Conservation (phyloP, 2,797 vertebrate species). For the Glossophaga mutica region DNA sequence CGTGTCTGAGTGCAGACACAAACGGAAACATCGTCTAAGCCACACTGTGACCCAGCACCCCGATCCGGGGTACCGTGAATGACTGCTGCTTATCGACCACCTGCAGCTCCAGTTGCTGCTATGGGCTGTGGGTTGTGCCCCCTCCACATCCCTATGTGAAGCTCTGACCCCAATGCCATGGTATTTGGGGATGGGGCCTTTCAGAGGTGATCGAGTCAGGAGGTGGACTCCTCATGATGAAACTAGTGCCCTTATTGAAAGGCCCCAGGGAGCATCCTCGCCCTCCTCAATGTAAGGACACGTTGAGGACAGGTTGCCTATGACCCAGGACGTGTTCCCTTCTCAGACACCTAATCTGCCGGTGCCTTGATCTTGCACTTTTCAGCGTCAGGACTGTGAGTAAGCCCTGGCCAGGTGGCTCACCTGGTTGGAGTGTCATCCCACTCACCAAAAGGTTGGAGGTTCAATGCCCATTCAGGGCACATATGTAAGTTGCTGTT, state of each 20-base stretch:
- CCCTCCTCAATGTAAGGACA: background rate
- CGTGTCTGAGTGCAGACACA: background rate
- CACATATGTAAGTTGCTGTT: background rate
- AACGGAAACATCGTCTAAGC: background rate
- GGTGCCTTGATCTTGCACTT: background rate
- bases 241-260: background rate
- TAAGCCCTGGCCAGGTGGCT: background rate
- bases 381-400: background rate
- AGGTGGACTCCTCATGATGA: background rate
- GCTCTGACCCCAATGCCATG: too few relatives aligned
- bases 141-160: background rate
- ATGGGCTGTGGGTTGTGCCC: background rate
- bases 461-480: background rate
- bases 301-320: background rate
- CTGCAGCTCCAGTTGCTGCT: background rate
- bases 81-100: background rate
- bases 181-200: background rate
- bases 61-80: background rate
- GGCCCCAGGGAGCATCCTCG: background rate
- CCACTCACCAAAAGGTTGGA: too few relatives aligned
- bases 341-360: background rate
- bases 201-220: background rate
- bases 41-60: background rate
- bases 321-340: background rate
- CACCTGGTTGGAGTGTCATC: background rate